These are phyloP conservation scores for Dasysyrphus albostriatus DNA, from an alignment of 2,888 invertebrate species.

Conservation along the genomic window DNA sequence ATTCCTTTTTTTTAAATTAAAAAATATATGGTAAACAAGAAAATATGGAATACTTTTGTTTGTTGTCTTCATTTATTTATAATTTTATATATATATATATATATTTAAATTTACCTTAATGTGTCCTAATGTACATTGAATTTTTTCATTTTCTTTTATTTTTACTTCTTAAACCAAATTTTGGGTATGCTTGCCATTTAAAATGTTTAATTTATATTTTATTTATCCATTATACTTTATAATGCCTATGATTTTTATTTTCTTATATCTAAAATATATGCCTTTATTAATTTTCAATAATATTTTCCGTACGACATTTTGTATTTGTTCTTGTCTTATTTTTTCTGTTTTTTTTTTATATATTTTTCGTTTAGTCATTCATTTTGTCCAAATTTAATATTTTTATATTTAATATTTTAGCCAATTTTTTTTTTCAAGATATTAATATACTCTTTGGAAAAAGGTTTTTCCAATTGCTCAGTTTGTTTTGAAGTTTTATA, in stretches of 20 bases:
- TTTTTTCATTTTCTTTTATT: conserved; percentile 35
- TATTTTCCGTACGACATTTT: conserved; percentile 52
- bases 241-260: conserved; percentile 71
- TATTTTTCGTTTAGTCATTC: conserved; percentile 32
- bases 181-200: conserved; percentile 68
- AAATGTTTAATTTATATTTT: conserved; percentile 55
- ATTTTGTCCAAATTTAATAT: conserved; percentile 51
- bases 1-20: conserved; percentile 39
- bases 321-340: conserved; percentile 18
- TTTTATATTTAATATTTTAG: conserved; percentile 31
- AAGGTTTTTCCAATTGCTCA: conserved; percentile 50
- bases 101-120: conserved; percentile 45
- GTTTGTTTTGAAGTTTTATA: conserved; percentile 31
- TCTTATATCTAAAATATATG: conserved; percentile 75
- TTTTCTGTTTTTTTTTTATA: conserved; percentile 28
- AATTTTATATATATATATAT: conserved; percentile 17
- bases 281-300: conserved; percentile 65
- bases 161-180: conserved; percentile 58
- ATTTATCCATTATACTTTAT: conserved; percentile 59
- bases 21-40: conserved; percentile 66
- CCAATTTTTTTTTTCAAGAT: conserved; percentile 39
- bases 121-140: conserved; percentile 75
- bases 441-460: conserved; percentile 41
- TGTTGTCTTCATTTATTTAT: conserved; percentile 42
- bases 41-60: conserved; percentile 65